phyloP scores from a whole-genome alignment of 2,113 vertebrate genomes.

The Myrmecobius fasciatus region DNA sequence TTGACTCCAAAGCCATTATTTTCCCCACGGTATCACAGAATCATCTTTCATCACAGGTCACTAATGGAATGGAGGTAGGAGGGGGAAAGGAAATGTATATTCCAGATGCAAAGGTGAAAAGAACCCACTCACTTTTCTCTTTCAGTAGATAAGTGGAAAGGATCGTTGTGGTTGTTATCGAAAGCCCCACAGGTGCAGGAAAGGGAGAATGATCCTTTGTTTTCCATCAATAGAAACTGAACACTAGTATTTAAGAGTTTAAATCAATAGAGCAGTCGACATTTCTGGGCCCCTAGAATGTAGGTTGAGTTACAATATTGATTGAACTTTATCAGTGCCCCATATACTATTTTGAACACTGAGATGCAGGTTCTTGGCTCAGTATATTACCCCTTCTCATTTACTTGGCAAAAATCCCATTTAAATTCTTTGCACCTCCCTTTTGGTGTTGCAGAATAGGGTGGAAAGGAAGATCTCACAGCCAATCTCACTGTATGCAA shows the following conservation, averaged over 20 bases:
- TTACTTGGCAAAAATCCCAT: constrained; percentile 10
- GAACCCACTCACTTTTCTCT: neutral
- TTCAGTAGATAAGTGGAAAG: constrained; percentile 14
- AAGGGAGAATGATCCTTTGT: constrained; percentile 55
- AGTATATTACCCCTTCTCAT: neutral
- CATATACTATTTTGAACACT: neutral
- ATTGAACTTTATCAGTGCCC: constrained; percentile 1
- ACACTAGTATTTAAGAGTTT: constrained; percentile 68
- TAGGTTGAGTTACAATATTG: constrained; percentile 29
- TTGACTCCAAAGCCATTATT: neutral
- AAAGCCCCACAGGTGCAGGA: constrained; percentile 32
- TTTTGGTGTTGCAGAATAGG: neutral
- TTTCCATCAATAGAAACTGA: constrained; percentile 66
- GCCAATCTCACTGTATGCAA: neutral
- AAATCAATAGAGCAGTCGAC: constrained; percentile 59
- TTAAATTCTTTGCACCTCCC: neutral
- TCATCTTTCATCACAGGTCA: neutral
- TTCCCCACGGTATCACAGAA: neutral
- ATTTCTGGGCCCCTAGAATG: constrained; percentile 47
- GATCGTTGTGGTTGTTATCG: neutral
- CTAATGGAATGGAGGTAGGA: neutral
- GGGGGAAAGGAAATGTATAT: neutral
- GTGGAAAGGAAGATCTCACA: neutral
- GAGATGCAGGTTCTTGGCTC: neutral
- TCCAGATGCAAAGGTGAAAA: constrained; percentile 42